Evolutionary conservation across 2,113 vertebrate genomes (phyloP).

Genomic region (Ophthalmolycus amberensis): DNA sequence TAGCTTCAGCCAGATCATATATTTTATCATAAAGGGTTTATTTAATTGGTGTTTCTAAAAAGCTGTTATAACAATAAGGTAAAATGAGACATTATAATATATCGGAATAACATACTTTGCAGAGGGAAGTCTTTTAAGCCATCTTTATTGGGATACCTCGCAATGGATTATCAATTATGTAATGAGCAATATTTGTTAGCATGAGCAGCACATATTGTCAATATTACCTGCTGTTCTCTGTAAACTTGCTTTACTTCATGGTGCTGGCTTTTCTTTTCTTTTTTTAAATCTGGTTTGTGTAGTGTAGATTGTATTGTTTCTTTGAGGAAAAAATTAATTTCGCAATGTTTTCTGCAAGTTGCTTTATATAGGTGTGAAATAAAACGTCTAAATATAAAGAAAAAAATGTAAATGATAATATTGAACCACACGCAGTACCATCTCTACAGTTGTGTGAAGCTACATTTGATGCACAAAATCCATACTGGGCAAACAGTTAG

Average conservation of each 20-base stretch:
- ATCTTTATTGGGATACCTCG: not conserved
- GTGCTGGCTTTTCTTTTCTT: not conserved
- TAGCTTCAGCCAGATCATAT: not conserved
- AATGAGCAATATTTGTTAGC: not conserved
- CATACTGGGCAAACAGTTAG: slow-evolving; percentile 46
- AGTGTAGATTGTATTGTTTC: not conserved
- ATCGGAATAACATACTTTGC: not conserved
- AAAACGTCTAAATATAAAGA: not conserved
- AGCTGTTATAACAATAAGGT: slow-evolving; percentile 8
- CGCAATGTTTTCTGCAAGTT: not conserved
- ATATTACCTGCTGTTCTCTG: not conserved
- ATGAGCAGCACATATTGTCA: not conserved
- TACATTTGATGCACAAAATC: slow-evolving; percentile 40
- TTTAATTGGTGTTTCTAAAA: slow-evolving; percentile 12
- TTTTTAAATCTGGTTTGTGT: not conserved
- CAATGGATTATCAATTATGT: not conserved
- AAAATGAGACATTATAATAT: not conserved
- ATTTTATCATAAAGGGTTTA: slow-evolving; percentile 3
- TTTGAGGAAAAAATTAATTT: not conserved
- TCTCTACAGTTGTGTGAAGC: slow-evolving; percentile 9
- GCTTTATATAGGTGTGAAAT: not conserved
- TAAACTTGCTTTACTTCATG: not conserved
- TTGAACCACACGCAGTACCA: not conserved
- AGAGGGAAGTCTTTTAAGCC: not conserved
- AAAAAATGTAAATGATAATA: not conserved